These are phyloP conservation scores for Melanogrammus aeglefinus DNA, from an alignment of 2,797 vertebrate genomes.

Conservation along the genomic window DNA sequence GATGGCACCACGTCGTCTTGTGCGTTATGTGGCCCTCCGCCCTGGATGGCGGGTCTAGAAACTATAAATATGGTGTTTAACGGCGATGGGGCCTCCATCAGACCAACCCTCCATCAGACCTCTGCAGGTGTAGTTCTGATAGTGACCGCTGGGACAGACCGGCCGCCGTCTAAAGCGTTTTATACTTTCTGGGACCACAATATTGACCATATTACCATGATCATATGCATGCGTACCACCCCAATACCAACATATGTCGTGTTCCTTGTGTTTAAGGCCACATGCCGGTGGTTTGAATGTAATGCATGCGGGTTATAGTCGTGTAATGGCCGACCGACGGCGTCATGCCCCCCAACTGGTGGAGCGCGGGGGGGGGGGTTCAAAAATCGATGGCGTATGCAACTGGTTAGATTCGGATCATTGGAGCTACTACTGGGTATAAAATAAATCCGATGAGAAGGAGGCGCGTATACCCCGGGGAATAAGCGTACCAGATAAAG, in stretches of 20 bases:
- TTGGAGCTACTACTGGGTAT: not conserved
- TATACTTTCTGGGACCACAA: too few relatives aligned
- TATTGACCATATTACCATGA: too few relatives aligned
- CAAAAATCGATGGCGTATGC: not conserved
- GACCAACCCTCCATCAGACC: not conserved
- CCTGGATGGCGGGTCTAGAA: too few relatives aligned
- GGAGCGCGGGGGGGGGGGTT: not conserved
- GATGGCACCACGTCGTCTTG: too few relatives aligned
- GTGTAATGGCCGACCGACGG: not conserved
- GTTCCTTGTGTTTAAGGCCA: not conserved
- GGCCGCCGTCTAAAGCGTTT: too few relatives aligned
- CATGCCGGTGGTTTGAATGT: not conserved
- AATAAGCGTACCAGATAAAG: not conserved
- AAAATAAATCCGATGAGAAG: not conserved
- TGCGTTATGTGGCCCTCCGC: too few relatives aligned
- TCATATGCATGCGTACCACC: too few relatives aligned
- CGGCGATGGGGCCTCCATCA: not conserved
- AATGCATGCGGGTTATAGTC: not conserved
- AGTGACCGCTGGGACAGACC: not conserved
- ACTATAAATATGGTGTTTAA: not conserved
- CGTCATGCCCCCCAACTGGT: not conserved
- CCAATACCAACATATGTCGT: not conserved
- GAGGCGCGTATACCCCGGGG: not conserved
- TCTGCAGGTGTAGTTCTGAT: not conserved
- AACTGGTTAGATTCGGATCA: not conserved